Conservation (phyloP, 2,797 vertebrate species). For the Poeciliopsis gracilis region DNA sequence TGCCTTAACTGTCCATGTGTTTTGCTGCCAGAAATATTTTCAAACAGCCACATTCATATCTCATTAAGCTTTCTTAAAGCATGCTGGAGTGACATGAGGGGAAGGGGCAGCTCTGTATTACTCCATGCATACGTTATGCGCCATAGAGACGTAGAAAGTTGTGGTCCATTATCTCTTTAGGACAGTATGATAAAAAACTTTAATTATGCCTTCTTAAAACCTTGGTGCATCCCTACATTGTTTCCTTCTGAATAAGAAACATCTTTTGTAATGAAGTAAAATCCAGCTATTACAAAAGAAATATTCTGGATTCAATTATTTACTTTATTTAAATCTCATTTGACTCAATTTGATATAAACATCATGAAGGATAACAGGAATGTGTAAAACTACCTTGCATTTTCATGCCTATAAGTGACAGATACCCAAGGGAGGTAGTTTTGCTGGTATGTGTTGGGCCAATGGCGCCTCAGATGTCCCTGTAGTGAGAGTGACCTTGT, state of each 20-base stretch:
- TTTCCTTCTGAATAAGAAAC: constrained; percentile 3
- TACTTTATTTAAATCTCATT: constrained; percentile 14
- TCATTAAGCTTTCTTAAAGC: background rate
- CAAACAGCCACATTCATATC: background rate
- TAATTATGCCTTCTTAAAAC: background rate
- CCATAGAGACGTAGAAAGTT: background rate
- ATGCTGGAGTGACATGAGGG: background rate
- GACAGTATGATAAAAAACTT: background rate
- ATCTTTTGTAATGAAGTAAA: background rate
- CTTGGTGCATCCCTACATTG: constrained; percentile 5
- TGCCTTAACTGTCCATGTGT: background rate
- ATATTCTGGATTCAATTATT: background rate
- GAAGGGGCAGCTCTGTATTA: background rate
- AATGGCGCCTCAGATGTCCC: constrained; percentile 47
- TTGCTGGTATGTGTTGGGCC: constrained; percentile 28
- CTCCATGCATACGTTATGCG: background rate
- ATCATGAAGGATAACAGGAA: constrained; percentile 15
- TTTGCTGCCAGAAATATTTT: background rate
- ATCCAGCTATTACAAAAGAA: background rate
- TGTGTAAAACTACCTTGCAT: background rate
- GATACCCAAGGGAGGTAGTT: constrained; percentile 27
- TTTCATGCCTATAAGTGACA: constrained; percentile 33
- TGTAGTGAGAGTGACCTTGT: constrained; percentile 73
- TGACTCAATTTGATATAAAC: constrained; percentile 13
- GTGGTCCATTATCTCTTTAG: too few species aligned